Evolutionary conservation across 2,888 invertebrate genomes (phyloP), one percentile per base, ranked within the genome.

Genomic region (Fragum fragum): DNA sequence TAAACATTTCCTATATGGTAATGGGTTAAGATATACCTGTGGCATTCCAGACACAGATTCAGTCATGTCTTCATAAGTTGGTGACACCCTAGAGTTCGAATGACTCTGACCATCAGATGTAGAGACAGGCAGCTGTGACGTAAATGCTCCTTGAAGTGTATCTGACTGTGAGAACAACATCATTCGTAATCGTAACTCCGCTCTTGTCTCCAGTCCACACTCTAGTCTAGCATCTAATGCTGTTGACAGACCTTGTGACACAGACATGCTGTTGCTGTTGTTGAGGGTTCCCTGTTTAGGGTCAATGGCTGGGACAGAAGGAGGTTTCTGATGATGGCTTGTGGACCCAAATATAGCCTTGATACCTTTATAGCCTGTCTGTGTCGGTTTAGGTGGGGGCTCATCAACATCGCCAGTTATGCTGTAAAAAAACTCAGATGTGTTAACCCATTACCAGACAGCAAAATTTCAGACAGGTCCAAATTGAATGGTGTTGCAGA

Each of bases 221-320:
- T 98, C 97, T 55, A 98, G 95, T 61, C 98, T 96, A 16, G 97
- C 96, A 94, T 97, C 97, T 93, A 97, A 95, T 1, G 97, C 97
- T 86, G 96, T 96, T 16, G 94, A 94, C 63, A 94, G 90, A 26
- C 92, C 93, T 36, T 91, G 92, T 21, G 79, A 74, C 7, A 73
- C 73, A 3, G 79, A 61, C 14, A 75, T 57, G 11, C 61, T 53
- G 59, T 68, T 81, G 42, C 28, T 55, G 39, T 70, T 47, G 14
- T 47, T 47, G 26, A 39, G 18, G 16, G 73, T 39, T n/a, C 55
- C 57, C 16, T 53, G 69, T 36, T 85, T 79, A 5, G 63, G 66
- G 66, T 72, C 79, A 7, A 66, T 55, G 1, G 42, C 16, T 7
- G 73, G 61, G 9, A 59, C 69, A 23, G 81, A 55, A n/a, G 81